A percentile compares a stretch with the other conserved stretches of the same genome.
These are phyloP conservation scores for Brassicogethes aeneus DNA, from an alignment of 2,888 invertebrate genomes.

Conservation along the genomic window DNA sequence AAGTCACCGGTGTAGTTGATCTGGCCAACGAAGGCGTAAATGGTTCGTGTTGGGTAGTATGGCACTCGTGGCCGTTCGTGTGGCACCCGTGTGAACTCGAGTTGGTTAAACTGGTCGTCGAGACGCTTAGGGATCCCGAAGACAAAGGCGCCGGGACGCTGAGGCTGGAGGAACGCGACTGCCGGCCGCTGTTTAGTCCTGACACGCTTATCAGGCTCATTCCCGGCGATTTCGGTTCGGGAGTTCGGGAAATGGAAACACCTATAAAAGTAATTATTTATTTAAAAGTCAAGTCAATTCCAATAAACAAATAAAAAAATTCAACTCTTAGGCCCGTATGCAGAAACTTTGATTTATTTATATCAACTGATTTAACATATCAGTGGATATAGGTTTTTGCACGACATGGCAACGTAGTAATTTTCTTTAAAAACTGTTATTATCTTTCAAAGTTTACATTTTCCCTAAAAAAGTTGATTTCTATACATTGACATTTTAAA, in stretches of 20 bases:
- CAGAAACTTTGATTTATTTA: too few relatives aligned
- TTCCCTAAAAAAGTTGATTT: too few relatives aligned
- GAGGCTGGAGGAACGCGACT: slow-evolving; percentile 44
- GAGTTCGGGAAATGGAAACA: slow-evolving; percentile 47
- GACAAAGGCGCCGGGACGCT: slow-evolving; percentile 41
- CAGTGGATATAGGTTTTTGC: too few relatives aligned
- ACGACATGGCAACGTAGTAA: too few relatives aligned
- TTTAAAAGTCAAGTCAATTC: too few relatives aligned
- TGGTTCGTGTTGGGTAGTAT: slow-evolving; percentile 35
- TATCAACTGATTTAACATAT: too few relatives aligned
- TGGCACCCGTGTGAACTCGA: slow-evolving; percentile 12
- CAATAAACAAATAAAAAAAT: too few relatives aligned
- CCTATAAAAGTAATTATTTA: slow-evolving; percentile 16
- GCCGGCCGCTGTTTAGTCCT: slow-evolving; percentile 32
- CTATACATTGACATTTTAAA: too few relatives aligned
- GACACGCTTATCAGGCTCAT: slow-evolving; percentile 29
- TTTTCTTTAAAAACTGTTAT: too few relatives aligned
- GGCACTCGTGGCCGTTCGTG: too few relatives aligned
- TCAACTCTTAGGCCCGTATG: too few relatives aligned
- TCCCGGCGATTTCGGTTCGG: slow-evolving; percentile 43
- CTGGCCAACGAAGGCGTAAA: slow-evolving; percentile 36
- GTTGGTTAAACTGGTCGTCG: slow-evolving; percentile 35
- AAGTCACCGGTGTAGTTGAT: slow-evolving; percentile 36
- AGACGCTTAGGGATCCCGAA: slow-evolving; percentile 36
- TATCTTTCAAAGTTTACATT: too few relatives aligned